Base-by-base conservation (phyloP, 1,140 invertebrate species). In the Brachionus calyciflorus region DNA sequence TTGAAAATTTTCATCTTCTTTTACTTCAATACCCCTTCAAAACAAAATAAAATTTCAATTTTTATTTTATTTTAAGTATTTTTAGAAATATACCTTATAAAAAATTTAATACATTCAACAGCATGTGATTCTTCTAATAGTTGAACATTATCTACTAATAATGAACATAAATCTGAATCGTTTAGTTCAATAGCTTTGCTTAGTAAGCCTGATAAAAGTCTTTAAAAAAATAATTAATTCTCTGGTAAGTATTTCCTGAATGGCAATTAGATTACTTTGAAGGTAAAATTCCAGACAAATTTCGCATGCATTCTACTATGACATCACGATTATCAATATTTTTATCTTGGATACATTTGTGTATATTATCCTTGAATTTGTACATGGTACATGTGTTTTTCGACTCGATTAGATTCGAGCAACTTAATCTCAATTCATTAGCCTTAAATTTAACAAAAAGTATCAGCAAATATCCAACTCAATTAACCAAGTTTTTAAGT, bases 301-400 rank as follows among this genome's bases (percentile, higher is more conserved):
- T 73, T 10, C 19, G 6, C 49, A 73, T 30, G 51, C 46, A 51
- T 73, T 73, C 44, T 12, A 73, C 28, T 21, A 73, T 51, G 14
- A 51, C 46, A 10, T 49, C 51, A 51, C 69, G 69, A 53, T 73
- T 33, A 40, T 73, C 37, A 10, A 73, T 73, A 21, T 51, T 49
- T 41, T 73, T 73, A 3, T 73, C 46, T 12, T 55, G 26, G 10
- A 73, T 10, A 37, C 69, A 73, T 49, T 49, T 51, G 26, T 73
- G 46, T 14, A 73, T 28, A 33, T 40, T 3, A 21, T 73, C 69
- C 51, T 53, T 73, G 21, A 73, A 55, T 41, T 73, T 55, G 30
- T 73, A 73, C n/a, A 73, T 21, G 14, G 17, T 40, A 41, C 69
- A 37, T 21, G 69, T 73, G 40, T 41, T 73, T n/a, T 51, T 73